A percentile compares a stretch with the other conserved stretches of the same genome.
Conservation (phyloP, 2,888 invertebrate genomes). For the Dasysyrphus tricinctus region DNA sequence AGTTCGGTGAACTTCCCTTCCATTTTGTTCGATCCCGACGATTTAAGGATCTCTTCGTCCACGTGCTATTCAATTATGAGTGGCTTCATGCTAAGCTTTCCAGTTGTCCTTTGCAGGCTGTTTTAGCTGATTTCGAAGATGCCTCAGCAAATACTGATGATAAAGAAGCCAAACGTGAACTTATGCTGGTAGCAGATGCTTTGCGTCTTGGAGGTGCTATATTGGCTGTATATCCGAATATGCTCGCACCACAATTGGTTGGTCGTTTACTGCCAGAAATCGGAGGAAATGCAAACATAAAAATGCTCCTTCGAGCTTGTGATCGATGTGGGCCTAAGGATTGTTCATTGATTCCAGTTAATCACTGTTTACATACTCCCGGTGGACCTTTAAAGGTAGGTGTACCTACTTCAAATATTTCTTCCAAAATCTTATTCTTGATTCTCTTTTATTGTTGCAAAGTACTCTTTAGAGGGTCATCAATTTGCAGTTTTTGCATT, state of each 20-base stretch:
- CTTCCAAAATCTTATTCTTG: not conserved
- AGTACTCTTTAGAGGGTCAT: conserved; percentile 98
- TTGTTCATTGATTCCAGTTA: conserved; percentile 95
- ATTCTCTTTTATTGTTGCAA: conserved; percentile 46
- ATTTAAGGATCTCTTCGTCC: conserved; percentile 94
- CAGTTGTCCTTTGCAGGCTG: conserved; percentile 97
- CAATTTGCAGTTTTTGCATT: conserved; percentile 98
- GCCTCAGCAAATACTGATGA: conserved; percentile 92
- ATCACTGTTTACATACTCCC: conserved; percentile 99
- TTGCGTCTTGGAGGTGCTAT: conserved; percentile 97
- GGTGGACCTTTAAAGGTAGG: conserved; percentile 96
- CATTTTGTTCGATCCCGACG: conserved; percentile 96
- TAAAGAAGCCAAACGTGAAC: conserved; percentile 90
- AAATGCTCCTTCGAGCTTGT: conserved; percentile 94
- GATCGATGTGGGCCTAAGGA: conserved; percentile 94
- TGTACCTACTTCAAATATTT: not conserved
- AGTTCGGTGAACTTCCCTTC: conserved; percentile 97
- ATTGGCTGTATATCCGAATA: conserved; percentile 94
- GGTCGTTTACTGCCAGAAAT: conserved; percentile 97
- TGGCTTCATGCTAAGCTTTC: conserved; percentile 98
- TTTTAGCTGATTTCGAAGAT: conserved; percentile 98
- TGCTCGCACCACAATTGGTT: conserved; percentile 97
- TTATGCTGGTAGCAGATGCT: conserved; percentile 96
- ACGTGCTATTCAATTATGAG: conserved; percentile 98
- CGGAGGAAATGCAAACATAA: conserved; percentile 91